These are phyloP conservation scores for Tenualosa thibaudeaui DNA, from an alignment of 2,797 vertebrate genomes.

Conservation along the genomic window DNA sequence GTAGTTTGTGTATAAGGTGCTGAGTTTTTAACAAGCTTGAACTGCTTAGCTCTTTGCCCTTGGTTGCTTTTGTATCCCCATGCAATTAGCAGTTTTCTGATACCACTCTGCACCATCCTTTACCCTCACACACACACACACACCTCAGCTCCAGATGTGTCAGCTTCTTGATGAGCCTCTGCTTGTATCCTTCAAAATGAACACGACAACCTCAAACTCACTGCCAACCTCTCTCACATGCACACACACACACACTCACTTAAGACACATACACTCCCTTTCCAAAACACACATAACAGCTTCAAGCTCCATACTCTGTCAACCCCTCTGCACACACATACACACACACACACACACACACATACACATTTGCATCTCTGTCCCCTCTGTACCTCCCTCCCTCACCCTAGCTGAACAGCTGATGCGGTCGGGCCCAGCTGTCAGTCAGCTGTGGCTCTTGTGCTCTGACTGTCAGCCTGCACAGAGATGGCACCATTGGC, in stretches of 20 bases:
- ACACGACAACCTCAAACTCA: neutral
- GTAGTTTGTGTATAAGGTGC: neutral
- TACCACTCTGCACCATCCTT: conserved; percentile 47
- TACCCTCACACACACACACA: conserved; percentile 24
- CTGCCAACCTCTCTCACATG: neutral
- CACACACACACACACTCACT: neutral
- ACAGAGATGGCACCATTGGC: neutral
- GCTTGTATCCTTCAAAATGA: neutral
- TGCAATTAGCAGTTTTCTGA: conserved; percentile 38
- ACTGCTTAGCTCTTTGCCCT: neutral
- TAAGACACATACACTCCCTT: neutral
- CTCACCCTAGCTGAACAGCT: neutral
- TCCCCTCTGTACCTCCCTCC: neutral
- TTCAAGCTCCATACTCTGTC: neutral
- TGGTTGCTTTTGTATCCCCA: conserved; percentile 2
- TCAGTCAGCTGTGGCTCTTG: neutral
- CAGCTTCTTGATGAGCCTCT: neutral
- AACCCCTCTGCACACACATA: neutral
- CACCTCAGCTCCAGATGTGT: neutral
- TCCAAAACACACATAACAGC: conserved; percentile 8
- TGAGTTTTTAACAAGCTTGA: conserved; percentile 27
- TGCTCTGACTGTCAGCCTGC: neutral
- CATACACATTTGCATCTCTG: neutral
- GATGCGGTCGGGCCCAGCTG: conserved; percentile 4
- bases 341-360: neutral